A percentile compares a stretch with the other conserved stretches of the same genome.
Evolutionary conservation across 2,797 vertebrate genomes (phyloP).

Genomic region (Bucorvus abyssinicus): DNA sequence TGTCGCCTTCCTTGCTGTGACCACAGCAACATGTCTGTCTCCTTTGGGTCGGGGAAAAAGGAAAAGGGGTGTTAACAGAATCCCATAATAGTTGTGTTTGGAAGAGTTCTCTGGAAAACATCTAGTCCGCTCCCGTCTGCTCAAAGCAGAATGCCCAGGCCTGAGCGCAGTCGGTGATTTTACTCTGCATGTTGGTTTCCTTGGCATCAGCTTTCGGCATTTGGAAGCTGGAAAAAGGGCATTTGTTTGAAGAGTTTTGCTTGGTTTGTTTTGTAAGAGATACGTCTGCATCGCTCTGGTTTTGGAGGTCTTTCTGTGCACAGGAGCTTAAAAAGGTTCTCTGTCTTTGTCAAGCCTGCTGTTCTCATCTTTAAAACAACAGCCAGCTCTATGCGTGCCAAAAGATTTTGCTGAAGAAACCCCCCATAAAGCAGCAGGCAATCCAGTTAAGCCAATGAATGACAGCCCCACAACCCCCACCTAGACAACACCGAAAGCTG

Average conservation of each 20-base stretch:
- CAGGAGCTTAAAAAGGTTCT: background rate
- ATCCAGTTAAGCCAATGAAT: slow-evolving; percentile 52
- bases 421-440: slow-evolving; percentile 14
- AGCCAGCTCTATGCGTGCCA: background rate
- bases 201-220: background rate
- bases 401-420: slow-evolving; percentile 7
- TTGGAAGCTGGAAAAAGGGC: background rate
- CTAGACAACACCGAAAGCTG: background rate
- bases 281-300: background rate
- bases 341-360: slow-evolving; percentile 11
- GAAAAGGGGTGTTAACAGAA: background rate
- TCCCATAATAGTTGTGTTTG: background rate
- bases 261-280: background rate
- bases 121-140: background rate
- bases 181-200: background rate
- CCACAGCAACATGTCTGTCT: background rate
- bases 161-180: background rate
- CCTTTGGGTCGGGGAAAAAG: background rate
- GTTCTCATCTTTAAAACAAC: slow-evolving; percentile 12
- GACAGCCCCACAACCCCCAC: background rate
- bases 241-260: background rate
- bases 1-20: background rate
- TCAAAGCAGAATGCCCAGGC: background rate
- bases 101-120: background rate
- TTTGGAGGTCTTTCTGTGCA: background rate